These are phyloP conservation scores for Dromaius novaehollandiae DNA, from an alignment of 2,113 vertebrate genomes.

Conservation along the genomic window DNA sequence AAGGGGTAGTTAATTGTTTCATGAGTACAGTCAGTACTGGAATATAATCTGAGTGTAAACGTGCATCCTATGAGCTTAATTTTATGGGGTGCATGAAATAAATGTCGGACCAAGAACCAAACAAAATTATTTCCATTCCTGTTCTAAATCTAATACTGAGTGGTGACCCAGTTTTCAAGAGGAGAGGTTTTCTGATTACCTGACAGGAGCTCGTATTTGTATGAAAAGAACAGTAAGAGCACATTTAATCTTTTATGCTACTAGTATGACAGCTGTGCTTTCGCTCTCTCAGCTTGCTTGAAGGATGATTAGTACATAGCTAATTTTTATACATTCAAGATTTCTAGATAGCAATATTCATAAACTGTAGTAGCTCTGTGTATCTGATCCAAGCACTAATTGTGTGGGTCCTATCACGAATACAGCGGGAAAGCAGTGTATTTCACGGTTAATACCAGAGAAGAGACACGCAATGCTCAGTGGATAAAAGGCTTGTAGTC, in stretches of 20 bases:
- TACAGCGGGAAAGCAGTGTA: conserved; percentile 37
- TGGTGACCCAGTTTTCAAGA: conserved; percentile 71
- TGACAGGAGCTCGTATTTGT: conserved; percentile 54
- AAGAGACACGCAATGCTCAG: conserved; percentile 63
- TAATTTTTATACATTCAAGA: conserved; percentile 4
- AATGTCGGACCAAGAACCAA: background rate
- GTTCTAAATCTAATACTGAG: background rate
- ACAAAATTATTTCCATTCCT: conserved; percentile 1
- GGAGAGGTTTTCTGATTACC: conserved; percentile 66
- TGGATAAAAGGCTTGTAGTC: conserved; percentile 75
- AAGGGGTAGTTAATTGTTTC: background rate
- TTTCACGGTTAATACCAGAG: conserved; percentile 46
- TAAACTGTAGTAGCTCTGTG: conserved; percentile 11
- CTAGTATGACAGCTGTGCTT: conserved; percentile 59
- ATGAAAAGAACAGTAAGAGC: conserved; percentile 38
- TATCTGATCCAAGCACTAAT: conserved; percentile 57
- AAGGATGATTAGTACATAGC: conserved; percentile 46
- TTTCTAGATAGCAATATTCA: conserved; percentile 41
- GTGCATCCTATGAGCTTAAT: background rate
- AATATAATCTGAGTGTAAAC: background rate
- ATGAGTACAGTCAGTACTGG: background rate
- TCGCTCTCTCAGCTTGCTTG: conserved; percentile 10
- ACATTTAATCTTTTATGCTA: conserved; percentile 65
- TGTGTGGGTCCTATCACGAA: conserved; percentile 55
- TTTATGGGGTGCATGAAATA: background rate